Percentiles rank a stretch among this genome's conserved stretches.
phyloP scores from a whole-genome alignment of 2,113 vertebrate genomes.

The Cryptotis parvus region DNA sequence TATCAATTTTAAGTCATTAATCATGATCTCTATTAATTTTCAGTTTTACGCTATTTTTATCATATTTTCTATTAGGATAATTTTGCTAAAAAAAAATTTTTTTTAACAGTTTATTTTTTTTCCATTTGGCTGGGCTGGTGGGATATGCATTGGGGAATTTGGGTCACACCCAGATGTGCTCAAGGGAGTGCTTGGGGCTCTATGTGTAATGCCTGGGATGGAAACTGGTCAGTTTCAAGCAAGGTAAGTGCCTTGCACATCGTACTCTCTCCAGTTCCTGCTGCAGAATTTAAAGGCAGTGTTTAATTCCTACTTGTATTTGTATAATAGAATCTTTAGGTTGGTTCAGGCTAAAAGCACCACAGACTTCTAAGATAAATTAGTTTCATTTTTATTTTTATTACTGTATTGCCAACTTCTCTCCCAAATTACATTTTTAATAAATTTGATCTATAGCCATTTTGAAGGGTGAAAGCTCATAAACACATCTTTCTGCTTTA shows the following conservation, averaged over 20 bases:
- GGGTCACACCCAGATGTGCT: no score
- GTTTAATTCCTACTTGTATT: constrained; percentile 63
- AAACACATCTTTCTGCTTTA: constrained; percentile 81
- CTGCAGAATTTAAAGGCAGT: constrained; percentile 66
- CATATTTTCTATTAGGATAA: constrained; percentile 7
- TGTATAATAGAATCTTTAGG: constrained; percentile 45
- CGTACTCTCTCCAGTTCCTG: background rate
- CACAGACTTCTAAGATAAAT: constrained; percentile 74
- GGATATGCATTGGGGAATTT: no score
- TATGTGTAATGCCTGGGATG: no score
- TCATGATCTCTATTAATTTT: background rate
- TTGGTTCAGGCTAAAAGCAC: constrained; percentile 50
- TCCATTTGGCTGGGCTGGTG: no score
- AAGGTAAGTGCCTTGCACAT: background rate
- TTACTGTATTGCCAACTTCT: constrained; percentile 74
- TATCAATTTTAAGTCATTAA: background rate
- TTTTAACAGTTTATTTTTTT: no score
- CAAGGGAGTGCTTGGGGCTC: no score
- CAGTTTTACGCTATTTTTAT: background rate
- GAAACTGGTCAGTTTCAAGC: no score
- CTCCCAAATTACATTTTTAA: constrained; percentile 82
- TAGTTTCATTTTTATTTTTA: constrained; percentile 82
- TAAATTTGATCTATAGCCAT: constrained; percentile 79
- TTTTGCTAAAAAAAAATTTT: no score
- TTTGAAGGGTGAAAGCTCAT: constrained; percentile 78